Conservation (phyloP, 1,140 invertebrate species). For the Battus philenor region DNA sequence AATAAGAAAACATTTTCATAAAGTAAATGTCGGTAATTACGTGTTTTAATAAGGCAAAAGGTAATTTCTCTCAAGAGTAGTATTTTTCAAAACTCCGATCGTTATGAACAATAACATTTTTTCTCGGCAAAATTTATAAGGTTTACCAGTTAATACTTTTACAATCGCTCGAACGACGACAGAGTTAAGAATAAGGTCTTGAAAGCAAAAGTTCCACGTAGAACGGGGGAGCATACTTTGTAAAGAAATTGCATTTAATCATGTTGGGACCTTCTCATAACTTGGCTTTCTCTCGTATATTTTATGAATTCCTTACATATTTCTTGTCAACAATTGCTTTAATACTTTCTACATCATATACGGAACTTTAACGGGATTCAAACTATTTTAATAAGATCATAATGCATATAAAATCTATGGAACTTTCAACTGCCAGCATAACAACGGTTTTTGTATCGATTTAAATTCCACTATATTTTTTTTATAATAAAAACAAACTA, state of each 20-base stretch:
- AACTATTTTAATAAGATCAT: slow-evolving; percentile 47
- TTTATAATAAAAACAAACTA: too few relatives aligned
- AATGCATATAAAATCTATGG: slow-evolving; percentile 13
- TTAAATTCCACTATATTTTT: too few relatives aligned
- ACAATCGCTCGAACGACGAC: slow-evolving; percentile 32
- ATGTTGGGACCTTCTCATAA: slow-evolving; percentile 59
- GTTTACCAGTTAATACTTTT: slow-evolving; percentile 24
- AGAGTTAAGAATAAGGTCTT: slow-evolving; percentile 43
- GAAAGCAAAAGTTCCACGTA: slow-evolving; percentile 58
- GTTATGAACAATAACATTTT: slow-evolving; percentile 22
- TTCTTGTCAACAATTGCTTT: slow-evolving; percentile 64
- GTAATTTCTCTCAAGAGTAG: too few relatives aligned
- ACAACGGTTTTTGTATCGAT: too few relatives aligned
- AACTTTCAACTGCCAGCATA: too few relatives aligned
- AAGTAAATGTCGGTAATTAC: too few relatives aligned
- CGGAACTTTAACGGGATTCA: slow-evolving; percentile 39
- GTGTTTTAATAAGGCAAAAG: too few relatives aligned
- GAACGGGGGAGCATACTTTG: slow-evolving; percentile 55
- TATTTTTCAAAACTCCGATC: slow-evolving; percentile 14
- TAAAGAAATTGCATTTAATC: slow-evolving; percentile 69
- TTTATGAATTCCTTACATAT: slow-evolving; percentile 63
- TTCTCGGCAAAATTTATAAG: slow-evolving; percentile 17
- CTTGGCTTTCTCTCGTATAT: slow-evolving; percentile 53
- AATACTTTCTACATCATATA: slow-evolving; percentile 43
- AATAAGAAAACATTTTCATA: too few relatives aligned